Evolutionary conservation across 1,140 invertebrate species (phyloP).

Genomic region (Philopotamus ludificatus): DNA sequence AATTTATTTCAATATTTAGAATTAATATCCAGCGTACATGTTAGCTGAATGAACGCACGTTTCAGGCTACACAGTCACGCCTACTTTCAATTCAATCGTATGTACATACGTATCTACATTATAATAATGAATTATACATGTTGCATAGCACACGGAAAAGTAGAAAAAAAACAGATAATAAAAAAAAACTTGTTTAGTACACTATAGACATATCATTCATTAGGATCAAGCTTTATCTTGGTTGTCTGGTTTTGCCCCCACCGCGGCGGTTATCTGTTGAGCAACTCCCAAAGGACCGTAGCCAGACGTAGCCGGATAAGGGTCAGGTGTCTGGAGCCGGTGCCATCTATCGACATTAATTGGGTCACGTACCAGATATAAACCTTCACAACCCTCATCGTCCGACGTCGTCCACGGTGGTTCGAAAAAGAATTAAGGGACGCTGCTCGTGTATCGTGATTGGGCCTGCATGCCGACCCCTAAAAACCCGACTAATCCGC

Average conservation of each 20-base stretch:
- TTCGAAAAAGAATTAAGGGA: not conserved
- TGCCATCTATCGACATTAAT: constrained; percentile 35
- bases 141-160: too few relatives aligned
- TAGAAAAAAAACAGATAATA: too few relatives aligned
- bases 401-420: not conserved
- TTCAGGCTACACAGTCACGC: too few relatives aligned
- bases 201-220: not conserved
- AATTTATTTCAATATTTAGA: too few relatives aligned
- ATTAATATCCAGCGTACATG: too few relatives aligned
- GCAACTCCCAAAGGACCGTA: not conserved
- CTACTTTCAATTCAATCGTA: too few relatives aligned
- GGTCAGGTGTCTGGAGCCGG: constrained; percentile 19
- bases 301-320: not conserved
- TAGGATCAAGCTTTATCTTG: not conserved
- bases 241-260: not conserved
- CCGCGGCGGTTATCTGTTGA: not conserved
- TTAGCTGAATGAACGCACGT: too few relatives aligned
- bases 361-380: constrained; percentile 29
- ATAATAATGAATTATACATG: too few relatives aligned
- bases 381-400: constrained; percentile 8
- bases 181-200: too few relatives aligned
- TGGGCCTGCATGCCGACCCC: not conserved
- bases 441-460: not conserved
- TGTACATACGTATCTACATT: too few relatives aligned
- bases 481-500: not conserved